phyloP scores from a whole-genome alignment of 2,888 invertebrate species.

The Fissipunctia ypsillon region DNA sequence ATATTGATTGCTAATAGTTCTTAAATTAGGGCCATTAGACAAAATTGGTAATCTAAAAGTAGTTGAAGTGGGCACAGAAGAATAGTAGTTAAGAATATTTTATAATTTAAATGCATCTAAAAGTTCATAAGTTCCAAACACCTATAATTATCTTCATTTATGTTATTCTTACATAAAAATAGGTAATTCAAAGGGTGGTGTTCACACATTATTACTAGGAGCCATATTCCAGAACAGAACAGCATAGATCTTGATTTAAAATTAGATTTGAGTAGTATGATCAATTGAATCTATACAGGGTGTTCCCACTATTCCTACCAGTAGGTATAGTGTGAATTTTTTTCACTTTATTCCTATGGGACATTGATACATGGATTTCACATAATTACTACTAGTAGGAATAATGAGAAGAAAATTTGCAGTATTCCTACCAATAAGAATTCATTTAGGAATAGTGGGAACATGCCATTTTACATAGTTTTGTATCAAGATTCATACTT shows the following conservation, averaged over 20 bases:
- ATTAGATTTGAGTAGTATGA: neutral
- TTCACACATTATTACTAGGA: constrained; percentile 2
- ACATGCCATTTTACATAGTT: no score
- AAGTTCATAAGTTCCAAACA: constrained; percentile 29
- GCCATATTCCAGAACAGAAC: neutral
- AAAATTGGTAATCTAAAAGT: constrained; percentile 13
- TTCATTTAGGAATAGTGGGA: no score
- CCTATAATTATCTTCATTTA: constrained; percentile 1
- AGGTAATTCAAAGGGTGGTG: neutral
- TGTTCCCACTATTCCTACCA: no score
- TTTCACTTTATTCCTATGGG: no score
- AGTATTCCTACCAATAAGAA: no score
- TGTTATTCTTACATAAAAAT: constrained; percentile 19
- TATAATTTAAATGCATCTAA: constrained; percentile 40
- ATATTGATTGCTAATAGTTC: neutral
- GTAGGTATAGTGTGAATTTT: no score
- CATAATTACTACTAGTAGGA: no score
- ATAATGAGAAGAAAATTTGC: no score
- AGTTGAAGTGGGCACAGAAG: constrained; percentile 34
- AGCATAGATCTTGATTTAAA: neutral
- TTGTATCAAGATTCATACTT: neutral
- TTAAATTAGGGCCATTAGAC: constrained; percentile 11
- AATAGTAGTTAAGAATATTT: neutral
- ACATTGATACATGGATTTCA: no score
- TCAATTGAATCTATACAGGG: neutral